These are phyloP conservation scores for Pristionchus japonicus DNA, from an alignment of 2,888 invertebrate genomes.

Conservation along the genomic window DNA sequence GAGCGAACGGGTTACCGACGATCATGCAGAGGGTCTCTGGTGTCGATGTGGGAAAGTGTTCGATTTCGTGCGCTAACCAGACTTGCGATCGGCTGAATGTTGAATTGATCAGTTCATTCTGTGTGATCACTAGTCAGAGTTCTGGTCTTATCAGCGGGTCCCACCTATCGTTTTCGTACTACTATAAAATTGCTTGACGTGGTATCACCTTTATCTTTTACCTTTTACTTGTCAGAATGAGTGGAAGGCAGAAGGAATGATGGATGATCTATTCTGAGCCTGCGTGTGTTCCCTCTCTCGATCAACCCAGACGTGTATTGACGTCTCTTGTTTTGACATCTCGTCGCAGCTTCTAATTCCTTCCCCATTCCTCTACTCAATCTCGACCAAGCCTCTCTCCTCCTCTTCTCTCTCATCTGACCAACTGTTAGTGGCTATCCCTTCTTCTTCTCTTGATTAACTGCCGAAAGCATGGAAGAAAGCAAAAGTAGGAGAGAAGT, in stretches of 20 bases:
- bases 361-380: constrained; percentile 15
- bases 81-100: too few relatives aligned
- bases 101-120: too few relatives aligned
- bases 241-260: too few relatives aligned
- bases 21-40: too few relatives aligned
- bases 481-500: neutral
- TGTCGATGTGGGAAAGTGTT: neutral
- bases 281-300: neutral
- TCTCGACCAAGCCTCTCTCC: neutral
- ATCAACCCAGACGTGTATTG: neutral
- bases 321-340: neutral
- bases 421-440: constrained; percentile 22
- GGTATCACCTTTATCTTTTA: too few relatives aligned
- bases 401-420: constrained; percentile 3
- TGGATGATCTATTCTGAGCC: neutral
- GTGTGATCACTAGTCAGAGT: too few relatives aligned
- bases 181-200: too few relatives aligned
- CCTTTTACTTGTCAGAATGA: too few relatives aligned
- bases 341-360: neutral
- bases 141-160: too few relatives aligned
- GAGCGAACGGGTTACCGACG: too few relatives aligned
- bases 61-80: neutral
- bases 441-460: neutral
- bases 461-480: neutral
- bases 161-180: too few relatives aligned